These are phyloP conservation scores for Caenorhabditis drosophilae DNA, from an alignment of 2,888 invertebrate species.

Conservation along the genomic window DNA sequence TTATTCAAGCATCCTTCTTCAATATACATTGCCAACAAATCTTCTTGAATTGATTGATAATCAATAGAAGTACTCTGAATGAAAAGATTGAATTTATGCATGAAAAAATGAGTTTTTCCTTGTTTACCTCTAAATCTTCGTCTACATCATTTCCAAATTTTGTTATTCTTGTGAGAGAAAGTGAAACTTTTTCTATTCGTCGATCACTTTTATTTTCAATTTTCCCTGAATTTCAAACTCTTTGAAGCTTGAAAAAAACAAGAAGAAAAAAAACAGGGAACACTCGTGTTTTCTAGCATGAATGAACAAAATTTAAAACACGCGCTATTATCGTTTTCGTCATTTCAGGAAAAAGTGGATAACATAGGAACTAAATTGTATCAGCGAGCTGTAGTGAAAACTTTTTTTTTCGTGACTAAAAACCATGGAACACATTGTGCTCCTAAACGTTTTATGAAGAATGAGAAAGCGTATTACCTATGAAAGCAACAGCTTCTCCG, in stretches of 20 bases:
- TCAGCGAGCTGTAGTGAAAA: no score
- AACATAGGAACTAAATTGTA: no score
- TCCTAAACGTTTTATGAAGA: no score
- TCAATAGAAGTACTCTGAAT: slow-evolving; percentile 36
- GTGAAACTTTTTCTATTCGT: slow-evolving; percentile 56
- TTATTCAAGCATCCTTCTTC: slow-evolving; percentile 54
- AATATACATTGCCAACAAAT: slow-evolving; percentile 60
- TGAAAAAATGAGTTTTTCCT: neutral
- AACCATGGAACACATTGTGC: no score
- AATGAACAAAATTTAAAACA: no score
- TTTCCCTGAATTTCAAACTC: slow-evolving; percentile 33
- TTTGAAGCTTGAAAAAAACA: neutral
- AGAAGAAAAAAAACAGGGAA: no score
- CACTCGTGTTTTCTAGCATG: no score
- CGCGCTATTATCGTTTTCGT: no score
- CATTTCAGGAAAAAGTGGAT: no score
- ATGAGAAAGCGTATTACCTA: no score
- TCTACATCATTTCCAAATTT: slow-evolving; percentile 37
- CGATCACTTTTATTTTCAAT: slow-evolving; percentile 60
- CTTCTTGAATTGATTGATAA: slow-evolving; percentile 56
- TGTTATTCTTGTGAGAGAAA: slow-evolving; percentile 43
- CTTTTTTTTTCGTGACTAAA: no score
- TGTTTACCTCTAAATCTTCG: slow-evolving; percentile 26
- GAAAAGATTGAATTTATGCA: slow-evolving; percentile 4
- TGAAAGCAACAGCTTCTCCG: slow-evolving; percentile 54